Base-by-base conservation (phyloP, 2,113 vertebrate genomes). In the Eira barbara region DNA sequence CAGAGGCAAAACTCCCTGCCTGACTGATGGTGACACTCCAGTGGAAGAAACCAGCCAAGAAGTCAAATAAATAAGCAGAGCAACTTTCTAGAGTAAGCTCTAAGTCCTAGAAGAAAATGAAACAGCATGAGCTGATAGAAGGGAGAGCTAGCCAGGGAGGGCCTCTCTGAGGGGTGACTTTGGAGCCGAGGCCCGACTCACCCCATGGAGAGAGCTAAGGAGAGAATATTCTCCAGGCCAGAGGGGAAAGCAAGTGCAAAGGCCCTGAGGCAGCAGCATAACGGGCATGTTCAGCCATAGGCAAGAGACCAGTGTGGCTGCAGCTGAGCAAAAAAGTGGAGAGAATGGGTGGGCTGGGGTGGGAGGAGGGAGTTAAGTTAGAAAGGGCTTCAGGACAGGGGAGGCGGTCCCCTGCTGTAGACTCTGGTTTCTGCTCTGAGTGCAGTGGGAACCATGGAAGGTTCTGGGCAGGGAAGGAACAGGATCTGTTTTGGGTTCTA, bases 281-380 rank as follows among this genome's bases (percentile, higher is more conserved):
- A 27, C 8, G 12, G 7, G n/a, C 2, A 5, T 39, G 34, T 12
- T n/a, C 11, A 14, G 61, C 55, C 61, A n/a, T 34, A 29, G 18
- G 23, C 20, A 25, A 59, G 65, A 90, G 74, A 89, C 29, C 29
- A 7, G 25, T 0, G 2, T 18, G 31, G 12, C 65, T 55, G 39
- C 21, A 39, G 34, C 9, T 21, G 67, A 71, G 57, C 12, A 39
- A n/a, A 31, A 31, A 31, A 91, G 10, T 21, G 29, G 79, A 36
- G 13, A 29, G 20, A 27, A 15, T 4, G 4, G 12, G 36, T 27
- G 3, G 69, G 15, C 74, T 29, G 11, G 36, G 21, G 10, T 14
- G 10, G 31, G 3, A 17, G 31, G 2, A 59, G 7, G 47, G 42
- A 36, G 7, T 17, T 3, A 21, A 1, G 1, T 6, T 17, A 55